A percentile compares a stretch with the other conserved stretches of the same genome.
Conservation (phyloP, 2,888 invertebrate genomes). For the Tetranychus piercei region DNA sequence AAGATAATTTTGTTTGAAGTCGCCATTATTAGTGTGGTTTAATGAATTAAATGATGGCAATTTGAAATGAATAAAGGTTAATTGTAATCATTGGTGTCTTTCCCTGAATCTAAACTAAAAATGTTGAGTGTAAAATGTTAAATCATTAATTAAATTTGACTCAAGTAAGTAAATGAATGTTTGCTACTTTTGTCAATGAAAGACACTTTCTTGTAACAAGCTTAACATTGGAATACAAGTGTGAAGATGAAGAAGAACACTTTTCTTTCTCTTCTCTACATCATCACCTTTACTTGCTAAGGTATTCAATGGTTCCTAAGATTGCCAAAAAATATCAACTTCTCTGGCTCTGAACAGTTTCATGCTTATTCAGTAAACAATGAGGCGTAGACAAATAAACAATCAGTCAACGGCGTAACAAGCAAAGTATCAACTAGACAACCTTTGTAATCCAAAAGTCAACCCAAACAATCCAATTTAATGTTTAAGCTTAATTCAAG, state of each 20-base stretch:
- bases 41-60: neutral
- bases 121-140: too few relatives aligned
- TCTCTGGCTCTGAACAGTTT: neutral
- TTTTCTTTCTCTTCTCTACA: neutral
- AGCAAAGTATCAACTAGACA: neutral
- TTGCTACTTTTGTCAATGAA: neutral
- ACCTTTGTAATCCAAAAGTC: neutral
- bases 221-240: neutral
- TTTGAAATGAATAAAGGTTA: neutral
- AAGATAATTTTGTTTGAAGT: too few relatives aligned
- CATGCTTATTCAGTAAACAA: neutral
- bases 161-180: neutral
- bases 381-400: conserved; percentile 1
- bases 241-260: neutral
- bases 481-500: too few relatives aligned
- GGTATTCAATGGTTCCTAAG: neutral
- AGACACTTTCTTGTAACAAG: neutral
- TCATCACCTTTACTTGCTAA: neutral
- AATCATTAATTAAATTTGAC: neutral
- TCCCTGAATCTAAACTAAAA: too few relatives aligned
- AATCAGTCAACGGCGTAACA: neutral
- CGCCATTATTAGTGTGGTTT: too few relatives aligned
- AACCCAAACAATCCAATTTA: neutral
- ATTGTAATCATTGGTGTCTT: neutral
- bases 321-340: neutral